A percentile compares a stretch with the other conserved stretches of the same genome.
Conservation (phyloP, 2,888 invertebrate genomes). For the Euplexia lucipara region DNA sequence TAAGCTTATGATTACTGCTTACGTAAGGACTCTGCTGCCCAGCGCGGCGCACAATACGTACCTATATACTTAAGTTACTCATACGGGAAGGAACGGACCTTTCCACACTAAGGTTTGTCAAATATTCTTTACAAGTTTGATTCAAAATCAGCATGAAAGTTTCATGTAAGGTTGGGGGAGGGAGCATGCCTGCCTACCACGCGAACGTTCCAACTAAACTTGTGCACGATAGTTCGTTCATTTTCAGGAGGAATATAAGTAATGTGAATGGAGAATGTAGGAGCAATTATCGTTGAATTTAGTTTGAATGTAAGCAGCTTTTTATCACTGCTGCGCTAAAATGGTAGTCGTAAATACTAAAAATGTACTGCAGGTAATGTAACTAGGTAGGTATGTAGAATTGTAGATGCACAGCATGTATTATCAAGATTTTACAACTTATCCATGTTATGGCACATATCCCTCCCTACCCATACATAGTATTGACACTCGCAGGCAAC, state of each 20-base stretch:
- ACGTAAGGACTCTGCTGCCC: background rate
- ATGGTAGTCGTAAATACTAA: no score
- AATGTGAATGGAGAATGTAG: no score
- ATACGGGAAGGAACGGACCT: no score
- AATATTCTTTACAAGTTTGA: background rate
- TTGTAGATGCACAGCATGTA: no score
- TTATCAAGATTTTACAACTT: no score
- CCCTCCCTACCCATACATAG: background rate
- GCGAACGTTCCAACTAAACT: background rate
- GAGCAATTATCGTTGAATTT: background rate
- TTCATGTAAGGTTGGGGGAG: background rate
- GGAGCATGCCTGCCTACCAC: background rate
- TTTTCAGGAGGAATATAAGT: background rate
- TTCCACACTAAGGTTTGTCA: no score
- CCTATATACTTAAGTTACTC: no score
- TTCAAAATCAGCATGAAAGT: slow-evolving; percentile 4
- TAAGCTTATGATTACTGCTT: background rate
- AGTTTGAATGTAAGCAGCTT: background rate
- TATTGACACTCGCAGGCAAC: slow-evolving; percentile 1
- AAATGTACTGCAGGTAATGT: no score
- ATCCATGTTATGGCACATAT: background rate
- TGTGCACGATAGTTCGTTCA: background rate
- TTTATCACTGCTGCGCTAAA: no score
- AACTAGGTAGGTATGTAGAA: no score
- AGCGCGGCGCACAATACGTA: no score